A percentile compares a stretch with the other conserved stretches of the same genome.
These are phyloP conservation scores for Ptychadena robeensis DNA, from an alignment of 2,797 vertebrate species.

Conservation along the genomic window DNA sequence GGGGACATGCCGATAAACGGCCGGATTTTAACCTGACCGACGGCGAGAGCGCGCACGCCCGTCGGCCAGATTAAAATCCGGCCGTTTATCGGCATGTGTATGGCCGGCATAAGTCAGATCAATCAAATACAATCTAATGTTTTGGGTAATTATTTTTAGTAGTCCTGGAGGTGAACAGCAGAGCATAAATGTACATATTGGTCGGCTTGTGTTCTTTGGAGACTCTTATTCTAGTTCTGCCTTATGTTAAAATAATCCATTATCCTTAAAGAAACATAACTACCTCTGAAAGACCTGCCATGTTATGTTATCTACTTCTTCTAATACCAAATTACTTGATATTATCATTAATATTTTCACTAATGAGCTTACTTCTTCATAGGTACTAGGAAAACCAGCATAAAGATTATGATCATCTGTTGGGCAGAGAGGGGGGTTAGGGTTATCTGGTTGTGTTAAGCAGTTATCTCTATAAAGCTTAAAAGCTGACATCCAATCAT, in stretches of 20 bases:
- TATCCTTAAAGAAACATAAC: not conserved
- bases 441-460: slow-evolving; percentile 46
- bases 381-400: not conserved
- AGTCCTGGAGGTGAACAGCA: not conserved
- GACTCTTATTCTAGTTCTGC: not conserved
- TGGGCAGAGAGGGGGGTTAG: not conserved
- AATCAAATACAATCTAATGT: too few species aligned
- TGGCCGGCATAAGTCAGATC: too few species aligned
- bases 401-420: slow-evolving; percentile 9
- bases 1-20: too few species aligned
- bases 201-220: not conserved
- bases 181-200: not conserved
- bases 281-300: not conserved
- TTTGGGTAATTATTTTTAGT: not conserved
- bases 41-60: too few species aligned
- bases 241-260: not conserved
- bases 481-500: slow-evolving; percentile 40
- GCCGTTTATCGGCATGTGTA: too few species aligned
- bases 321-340: not conserved
- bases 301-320: not conserved
- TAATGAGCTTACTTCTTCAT: slow-evolving; percentile 20
- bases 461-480: slow-evolving; percentile 45
- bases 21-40: too few species aligned
- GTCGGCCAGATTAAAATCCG: too few species aligned
- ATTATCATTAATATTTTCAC: slow-evolving; percentile 15